phyloP scores from a whole-genome alignment of 2,797 vertebrate genomes.

The Mormyrops attenuatus region DNA sequence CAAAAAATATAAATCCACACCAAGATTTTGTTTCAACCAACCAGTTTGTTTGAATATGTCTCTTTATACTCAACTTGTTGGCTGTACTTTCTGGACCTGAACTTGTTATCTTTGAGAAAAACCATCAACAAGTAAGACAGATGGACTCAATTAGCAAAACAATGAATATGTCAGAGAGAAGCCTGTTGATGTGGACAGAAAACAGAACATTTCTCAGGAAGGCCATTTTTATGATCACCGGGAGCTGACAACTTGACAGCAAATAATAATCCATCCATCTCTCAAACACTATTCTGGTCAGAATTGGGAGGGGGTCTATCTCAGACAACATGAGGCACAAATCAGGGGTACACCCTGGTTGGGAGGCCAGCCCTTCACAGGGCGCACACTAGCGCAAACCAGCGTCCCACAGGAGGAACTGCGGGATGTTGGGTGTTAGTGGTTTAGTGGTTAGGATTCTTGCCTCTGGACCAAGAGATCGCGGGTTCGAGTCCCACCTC shows the following conservation, averaged over 20 bases:
- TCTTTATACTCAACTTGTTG: background rate
- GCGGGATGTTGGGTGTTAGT: no score
- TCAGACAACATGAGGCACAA: background rate
- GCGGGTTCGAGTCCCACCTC: no score
- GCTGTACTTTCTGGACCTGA: background rate
- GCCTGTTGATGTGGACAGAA: background rate
- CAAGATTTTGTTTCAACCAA: background rate
- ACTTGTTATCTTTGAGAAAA: background rate
- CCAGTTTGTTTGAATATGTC: background rate
- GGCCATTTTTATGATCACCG: background rate
- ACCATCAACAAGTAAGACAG: background rate
- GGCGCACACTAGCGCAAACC: background rate
- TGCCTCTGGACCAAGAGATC: no score
- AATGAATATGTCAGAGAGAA: background rate
- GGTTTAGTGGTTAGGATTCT: no score
- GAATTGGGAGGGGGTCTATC: background rate
- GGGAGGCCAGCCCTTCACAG: background rate
- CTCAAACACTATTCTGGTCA: background rate
- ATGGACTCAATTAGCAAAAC: background rate
- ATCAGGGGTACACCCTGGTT: background rate
- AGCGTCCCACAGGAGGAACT: background rate
- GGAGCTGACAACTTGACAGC: background rate
- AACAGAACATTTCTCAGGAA: background rate
- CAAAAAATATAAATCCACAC: background rate
- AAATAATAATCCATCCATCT: background rate